Conservation (phyloP, 1,140 invertebrate genomes). For the Diorhabda sublineata region DNA sequence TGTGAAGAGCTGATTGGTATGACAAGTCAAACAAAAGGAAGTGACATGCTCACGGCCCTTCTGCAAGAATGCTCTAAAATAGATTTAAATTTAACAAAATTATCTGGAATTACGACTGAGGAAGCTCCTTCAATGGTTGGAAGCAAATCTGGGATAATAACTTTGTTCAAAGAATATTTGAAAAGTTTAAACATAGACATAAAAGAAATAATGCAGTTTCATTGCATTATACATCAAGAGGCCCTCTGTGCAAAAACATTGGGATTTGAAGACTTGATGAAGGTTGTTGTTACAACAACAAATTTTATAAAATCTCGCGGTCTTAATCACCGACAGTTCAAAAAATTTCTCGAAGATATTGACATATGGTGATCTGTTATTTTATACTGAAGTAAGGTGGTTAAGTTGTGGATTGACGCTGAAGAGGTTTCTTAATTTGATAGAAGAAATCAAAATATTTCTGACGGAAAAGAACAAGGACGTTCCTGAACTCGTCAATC, state of each 20-base stretch:
- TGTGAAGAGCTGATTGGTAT: slow-evolving; percentile 26
- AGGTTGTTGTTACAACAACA: slow-evolving; percentile 32
- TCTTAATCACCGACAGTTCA: slow-evolving; percentile 41
- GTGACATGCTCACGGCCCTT: slow-evolving; percentile 21
- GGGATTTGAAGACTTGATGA: slow-evolving; percentile 37
- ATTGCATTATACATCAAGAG: slow-evolving; percentile 43
- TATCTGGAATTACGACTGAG: slow-evolving; percentile 35
- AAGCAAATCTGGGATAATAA: slow-evolving; percentile 29
- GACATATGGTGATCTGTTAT: slow-evolving; percentile 36
- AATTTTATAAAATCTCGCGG: slow-evolving; percentile 40
- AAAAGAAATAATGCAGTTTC: slow-evolving; percentile 15
- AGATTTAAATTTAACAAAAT: background rate
- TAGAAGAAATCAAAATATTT: slow-evolving; percentile 21
- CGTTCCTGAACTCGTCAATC: slow-evolving; percentile 16
- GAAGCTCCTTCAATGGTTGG: slow-evolving; percentile 40
- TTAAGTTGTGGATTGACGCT: slow-evolving; percentile 28
- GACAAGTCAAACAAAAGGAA: slow-evolving; percentile 30
- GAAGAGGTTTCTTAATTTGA: slow-evolving; percentile 24
- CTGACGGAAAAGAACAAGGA: slow-evolving; percentile 14
- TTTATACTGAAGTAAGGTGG: slow-evolving; percentile 11
- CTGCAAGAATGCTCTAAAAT: slow-evolving; percentile 17
- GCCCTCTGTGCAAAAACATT: slow-evolving; percentile 33
- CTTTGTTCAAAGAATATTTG: slow-evolving; percentile 16
- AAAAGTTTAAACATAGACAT: background rate
- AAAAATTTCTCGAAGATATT: slow-evolving; percentile 38